Conservation (phyloP, 1,140 invertebrate species). For the Calosoma granatense region DNA sequence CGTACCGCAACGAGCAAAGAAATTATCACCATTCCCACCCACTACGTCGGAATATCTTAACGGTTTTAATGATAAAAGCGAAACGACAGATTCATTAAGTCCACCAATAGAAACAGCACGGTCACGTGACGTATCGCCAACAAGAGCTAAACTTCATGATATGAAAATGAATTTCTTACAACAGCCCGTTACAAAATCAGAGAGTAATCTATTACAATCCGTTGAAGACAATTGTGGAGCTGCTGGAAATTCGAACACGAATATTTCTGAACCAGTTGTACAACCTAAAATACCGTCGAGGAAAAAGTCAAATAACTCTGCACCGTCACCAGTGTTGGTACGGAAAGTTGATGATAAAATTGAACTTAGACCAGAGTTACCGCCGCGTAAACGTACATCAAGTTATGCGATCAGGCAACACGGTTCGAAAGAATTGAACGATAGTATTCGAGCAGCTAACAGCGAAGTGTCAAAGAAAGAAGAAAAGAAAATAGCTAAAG, state of each 20-base stretch:
- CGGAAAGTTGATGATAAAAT: neutral
- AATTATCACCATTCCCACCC: neutral
- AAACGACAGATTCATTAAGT: neutral
- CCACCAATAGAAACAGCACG: neutral
- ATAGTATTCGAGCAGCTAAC: neutral
- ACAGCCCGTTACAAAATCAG: neutral
- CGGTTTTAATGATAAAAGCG: neutral
- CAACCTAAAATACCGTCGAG: neutral
- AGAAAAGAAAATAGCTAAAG: constrained; percentile 2
- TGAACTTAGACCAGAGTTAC: neutral
- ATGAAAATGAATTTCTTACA: constrained; percentile 4
- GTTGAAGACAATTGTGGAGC: neutral
- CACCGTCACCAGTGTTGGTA: neutral
- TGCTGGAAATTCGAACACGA: neutral
- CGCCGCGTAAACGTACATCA: neutral
- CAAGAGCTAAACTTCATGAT: neutral
- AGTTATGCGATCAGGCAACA: constrained; percentile 1
- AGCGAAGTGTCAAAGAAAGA: neutral
- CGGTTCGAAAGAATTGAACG: neutral
- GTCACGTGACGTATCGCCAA: neutral
- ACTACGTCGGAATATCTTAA: neutral
- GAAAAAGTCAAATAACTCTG: neutral
- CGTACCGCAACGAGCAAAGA: neutral
- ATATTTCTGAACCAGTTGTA: neutral
- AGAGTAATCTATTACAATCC: neutral